Evolutionary conservation across 2,888 invertebrate species (phyloP).

Genomic region (Plebejus argus): DNA sequence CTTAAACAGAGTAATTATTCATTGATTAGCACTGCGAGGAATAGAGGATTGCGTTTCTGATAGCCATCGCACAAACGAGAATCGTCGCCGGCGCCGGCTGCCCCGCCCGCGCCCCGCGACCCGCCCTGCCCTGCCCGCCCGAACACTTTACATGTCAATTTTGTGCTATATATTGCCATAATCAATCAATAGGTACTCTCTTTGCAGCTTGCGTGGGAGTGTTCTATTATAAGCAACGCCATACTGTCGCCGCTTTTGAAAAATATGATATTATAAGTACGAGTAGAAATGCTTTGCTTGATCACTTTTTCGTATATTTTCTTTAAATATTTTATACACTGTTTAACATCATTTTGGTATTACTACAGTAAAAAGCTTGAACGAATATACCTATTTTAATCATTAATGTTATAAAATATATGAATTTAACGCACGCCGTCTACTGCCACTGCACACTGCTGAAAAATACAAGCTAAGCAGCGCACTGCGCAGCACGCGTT

Average conservation of each 20-base stretch:
- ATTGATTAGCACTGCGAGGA: constrained; percentile 81
- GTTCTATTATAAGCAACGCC: constrained; percentile 15
- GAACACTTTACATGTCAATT: constrained; percentile 33
- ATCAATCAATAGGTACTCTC: constrained; percentile 27
- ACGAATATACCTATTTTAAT: too few relatives aligned
- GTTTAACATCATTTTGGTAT: not conserved
- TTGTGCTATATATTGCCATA: constrained; percentile 31
- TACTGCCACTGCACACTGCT: too few relatives aligned
- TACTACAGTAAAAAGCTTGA: not conserved
- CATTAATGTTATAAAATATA: too few relatives aligned
- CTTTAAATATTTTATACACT: not conserved
- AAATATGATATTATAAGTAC: not conserved
- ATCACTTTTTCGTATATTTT: not conserved
- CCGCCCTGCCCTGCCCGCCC: constrained; percentile 38
- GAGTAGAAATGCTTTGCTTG: not conserved
- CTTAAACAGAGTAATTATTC: constrained; percentile 82
- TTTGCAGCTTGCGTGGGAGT: constrained; percentile 23
- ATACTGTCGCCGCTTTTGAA: not conserved
- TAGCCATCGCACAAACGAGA: constrained; percentile 78
- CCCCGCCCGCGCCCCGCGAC: constrained; percentile 46
- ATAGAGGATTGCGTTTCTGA: constrained; percentile 80
- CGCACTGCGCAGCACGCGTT: not conserved
- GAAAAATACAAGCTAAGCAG: not conserved
- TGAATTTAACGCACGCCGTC: too few relatives aligned
- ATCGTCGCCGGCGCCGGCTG: constrained; percentile 71